phyloP scores from a whole-genome alignment of 2,113 vertebrate species.

The Ophthalmolycus amberensis region DNA sequence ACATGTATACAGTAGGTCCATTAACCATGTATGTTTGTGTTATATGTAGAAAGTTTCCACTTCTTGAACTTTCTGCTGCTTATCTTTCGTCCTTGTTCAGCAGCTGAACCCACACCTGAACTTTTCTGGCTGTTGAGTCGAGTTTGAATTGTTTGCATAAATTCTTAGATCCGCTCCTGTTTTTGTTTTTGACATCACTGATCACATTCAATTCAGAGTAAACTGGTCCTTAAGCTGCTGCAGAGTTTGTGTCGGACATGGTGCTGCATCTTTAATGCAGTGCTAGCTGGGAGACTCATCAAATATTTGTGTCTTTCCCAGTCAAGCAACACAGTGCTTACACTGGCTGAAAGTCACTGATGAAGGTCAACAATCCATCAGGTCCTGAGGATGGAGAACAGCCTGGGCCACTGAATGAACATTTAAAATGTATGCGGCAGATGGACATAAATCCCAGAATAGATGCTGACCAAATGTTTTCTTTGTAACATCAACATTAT shows the following conservation, averaged over 20 bases:
- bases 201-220: constrained; percentile 58
- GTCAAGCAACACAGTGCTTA: constrained; percentile 63
- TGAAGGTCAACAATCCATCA: constrained; percentile 74
- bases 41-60: constrained; percentile 16
- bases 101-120: constrained; percentile 18
- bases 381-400: constrained; percentile 39
- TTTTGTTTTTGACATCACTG: constrained; percentile 49
- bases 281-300: constrained; percentile 66
- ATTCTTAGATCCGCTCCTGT: not conserved
- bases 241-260: constrained; percentile 60
- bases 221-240: constrained; percentile 56
- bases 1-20: not conserved
- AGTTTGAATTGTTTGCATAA: constrained; percentile 40
- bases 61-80: not conserved
- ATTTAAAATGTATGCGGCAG: constrained; percentile 44
- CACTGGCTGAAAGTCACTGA: constrained; percentile 60
- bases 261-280: constrained; percentile 77
- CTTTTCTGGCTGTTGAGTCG: constrained; percentile 1
- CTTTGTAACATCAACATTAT: constrained; percentile 33
- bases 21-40: not conserved
- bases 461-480: constrained; percentile 57
- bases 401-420: constrained; percentile 20
- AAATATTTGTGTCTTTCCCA: constrained; percentile 78
- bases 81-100: not conserved
- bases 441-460: constrained; percentile 56